A percentile compares a stretch with the other conserved stretches of the same genome.
Evolutionary conservation across 2,888 invertebrate species (phyloP).

Genomic region (Clusia tigrina): DNA sequence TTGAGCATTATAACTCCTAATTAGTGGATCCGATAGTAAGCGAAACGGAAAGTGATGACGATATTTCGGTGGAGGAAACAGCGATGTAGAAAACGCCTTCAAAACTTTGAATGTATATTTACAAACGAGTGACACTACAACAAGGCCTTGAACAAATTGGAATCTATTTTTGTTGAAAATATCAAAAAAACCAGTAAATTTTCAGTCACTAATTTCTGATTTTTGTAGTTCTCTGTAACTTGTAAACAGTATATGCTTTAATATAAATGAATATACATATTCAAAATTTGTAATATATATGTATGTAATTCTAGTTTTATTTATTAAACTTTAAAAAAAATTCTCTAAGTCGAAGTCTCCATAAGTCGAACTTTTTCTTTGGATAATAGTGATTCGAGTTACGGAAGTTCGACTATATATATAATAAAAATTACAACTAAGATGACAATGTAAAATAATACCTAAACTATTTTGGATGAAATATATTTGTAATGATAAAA

Average conservation of each 20-base stretch:
- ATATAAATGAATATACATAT: neutral
- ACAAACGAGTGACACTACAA: neutral
- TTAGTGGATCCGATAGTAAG: neutral
- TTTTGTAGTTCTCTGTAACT: no score
- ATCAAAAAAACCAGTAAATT: no score
- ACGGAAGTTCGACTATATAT: neutral
- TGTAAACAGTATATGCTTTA: no score
- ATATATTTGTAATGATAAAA: no score
- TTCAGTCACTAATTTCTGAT: no score
- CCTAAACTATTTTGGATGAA: no score
- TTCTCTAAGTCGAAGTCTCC: neutral
- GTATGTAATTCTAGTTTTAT: no score
- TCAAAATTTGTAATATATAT: neutral
- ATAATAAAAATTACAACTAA: no score
- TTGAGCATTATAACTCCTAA: constrained; percentile 14
- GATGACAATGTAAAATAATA: no score
- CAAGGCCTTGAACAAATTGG: neutral
- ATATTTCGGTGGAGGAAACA: neutral
- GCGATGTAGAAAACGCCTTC: neutral
- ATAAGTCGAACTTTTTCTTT: neutral
- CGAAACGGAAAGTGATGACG: neutral
- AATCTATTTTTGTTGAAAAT: no score
- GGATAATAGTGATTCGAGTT: no score
- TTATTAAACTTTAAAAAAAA: neutral
- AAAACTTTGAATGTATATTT: neutral